Conservation (phyloP, 1,140 invertebrate species). For the Apis cerana region DNA sequence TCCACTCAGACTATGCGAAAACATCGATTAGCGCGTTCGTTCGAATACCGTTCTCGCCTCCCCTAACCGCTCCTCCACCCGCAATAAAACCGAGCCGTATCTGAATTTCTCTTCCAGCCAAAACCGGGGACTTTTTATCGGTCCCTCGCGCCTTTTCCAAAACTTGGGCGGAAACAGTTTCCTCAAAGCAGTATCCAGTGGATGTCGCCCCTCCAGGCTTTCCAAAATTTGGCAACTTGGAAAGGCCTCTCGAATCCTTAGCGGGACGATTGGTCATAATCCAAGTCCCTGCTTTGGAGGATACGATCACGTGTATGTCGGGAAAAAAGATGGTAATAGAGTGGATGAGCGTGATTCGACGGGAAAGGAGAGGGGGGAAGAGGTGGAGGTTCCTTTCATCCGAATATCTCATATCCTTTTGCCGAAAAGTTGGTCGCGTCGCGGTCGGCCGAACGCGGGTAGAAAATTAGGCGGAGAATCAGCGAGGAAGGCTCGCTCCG, state of each 20-base stretch:
- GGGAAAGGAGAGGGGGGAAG: background rate
- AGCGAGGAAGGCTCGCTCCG: background rate
- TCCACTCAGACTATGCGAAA: conserved; percentile 38
- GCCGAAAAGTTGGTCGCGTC: conserved; percentile 43
- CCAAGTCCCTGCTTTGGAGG: too few species aligned
- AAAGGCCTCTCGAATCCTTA: too few species aligned
- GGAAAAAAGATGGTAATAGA: too few species aligned
- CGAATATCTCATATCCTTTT: conserved; percentile 35
- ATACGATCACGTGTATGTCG: too few species aligned
- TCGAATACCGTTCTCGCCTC: background rate
- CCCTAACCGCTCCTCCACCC: background rate
- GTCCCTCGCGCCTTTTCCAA: background rate
- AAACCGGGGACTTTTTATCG: background rate
- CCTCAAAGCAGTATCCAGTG: background rate
- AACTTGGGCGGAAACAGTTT: background rate
- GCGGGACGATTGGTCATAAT: too few species aligned
- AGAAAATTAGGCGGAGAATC: conserved; percentile 56
- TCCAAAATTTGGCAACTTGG: background rate
- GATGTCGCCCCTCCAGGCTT: background rate
- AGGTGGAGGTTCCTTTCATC: conserved; percentile 37
- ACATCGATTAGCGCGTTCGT: conserved; percentile 58
- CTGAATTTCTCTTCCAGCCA: background rate
- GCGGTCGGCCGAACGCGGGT: background rate
- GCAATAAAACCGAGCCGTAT: too few species aligned
- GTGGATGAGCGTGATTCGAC: too few species aligned